These are phyloP conservation scores for Crenichthys baileyi DNA, from an alignment of 2,797 vertebrate genomes.

Conservation along the genomic window DNA sequence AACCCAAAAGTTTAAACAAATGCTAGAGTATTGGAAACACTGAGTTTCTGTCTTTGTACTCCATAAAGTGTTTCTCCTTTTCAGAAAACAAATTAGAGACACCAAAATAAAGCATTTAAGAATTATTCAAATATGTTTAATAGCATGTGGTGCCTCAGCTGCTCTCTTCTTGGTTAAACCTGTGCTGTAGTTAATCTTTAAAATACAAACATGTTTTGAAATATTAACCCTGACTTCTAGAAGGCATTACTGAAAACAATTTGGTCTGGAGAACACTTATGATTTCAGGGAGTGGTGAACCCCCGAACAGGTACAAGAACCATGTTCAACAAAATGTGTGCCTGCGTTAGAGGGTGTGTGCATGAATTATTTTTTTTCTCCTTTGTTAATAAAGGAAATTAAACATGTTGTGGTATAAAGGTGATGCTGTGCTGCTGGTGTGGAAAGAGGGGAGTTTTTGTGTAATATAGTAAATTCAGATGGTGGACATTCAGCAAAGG, in stretches of 20 bases:
- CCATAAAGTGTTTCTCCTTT: neutral
- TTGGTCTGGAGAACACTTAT: conserved; percentile 32
- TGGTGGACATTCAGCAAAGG: conserved; percentile 13
- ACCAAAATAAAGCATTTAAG: neutral
- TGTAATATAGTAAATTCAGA: conserved; percentile 13
- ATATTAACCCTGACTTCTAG: neutral
- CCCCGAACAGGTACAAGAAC: conserved; percentile 22
- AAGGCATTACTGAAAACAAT: conserved; percentile 10
- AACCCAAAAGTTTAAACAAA: neutral
- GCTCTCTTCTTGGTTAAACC: neutral
- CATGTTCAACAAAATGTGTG: conserved; percentile 17
- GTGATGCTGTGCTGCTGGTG: conserved; percentile 21
- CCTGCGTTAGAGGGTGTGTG: neutral
- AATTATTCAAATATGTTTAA: neutral
- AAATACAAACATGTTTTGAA: neutral
- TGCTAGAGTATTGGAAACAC: neutral
- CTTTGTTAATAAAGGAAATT: conserved; percentile 43
- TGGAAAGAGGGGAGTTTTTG: conserved; percentile 4
- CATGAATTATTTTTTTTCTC: neutral
- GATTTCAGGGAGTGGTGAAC: conserved; percentile 38
- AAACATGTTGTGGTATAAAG: conserved; percentile 19
- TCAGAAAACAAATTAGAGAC: neutral
- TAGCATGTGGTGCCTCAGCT: neutral
- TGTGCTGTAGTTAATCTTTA: neutral
- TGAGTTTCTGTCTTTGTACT: neutral